Evolutionary conservation across 2,888 invertebrate species (phyloP), one percentile per base, ranked within the genome.

Genomic region (Drosophila kuntzei): DNA sequence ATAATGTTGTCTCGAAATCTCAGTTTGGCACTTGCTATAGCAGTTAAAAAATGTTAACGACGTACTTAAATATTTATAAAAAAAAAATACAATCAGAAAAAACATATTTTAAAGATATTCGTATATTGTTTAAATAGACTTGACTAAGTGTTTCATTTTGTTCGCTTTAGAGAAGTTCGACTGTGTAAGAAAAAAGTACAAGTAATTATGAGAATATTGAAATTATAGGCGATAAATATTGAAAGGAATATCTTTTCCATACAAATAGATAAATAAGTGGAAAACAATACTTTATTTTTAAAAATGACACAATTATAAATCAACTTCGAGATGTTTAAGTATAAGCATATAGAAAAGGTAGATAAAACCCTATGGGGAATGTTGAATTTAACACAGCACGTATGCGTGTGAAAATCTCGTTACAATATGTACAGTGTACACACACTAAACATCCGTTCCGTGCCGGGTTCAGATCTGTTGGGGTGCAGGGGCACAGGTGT

Each of bases 361-460:
- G 12, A 20, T 12, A n/a, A 41, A 6, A 41, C 41, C 6, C 41
- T 18, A 46, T 44, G 14, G 14, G 44, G 29, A 59, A 16, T 63
- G 18, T 76, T 76, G 76, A 64, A 69, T 59, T 73, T 76, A 37
- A 49, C 76, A 41, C 55, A 57, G 47, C 67, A 46, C 61, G 60
- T 49, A 54, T 79, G 78, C 82, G 80, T 86, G 87, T 86, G 86
- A 86, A 85, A 79, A 75, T 74, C 62, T 54, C 62, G 58, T 29
- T 59, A 70, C 54, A 69, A 66, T 66, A 66, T 76, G 41, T 69
- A 61, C 60, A 37, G 65, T 75, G 39, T 68, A 62, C 61, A 39
- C 50, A 66, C 25, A 68, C 60, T 63, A 80, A 81, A 82, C 77
- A 82, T 85, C 85, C 82, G 55, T n/a, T 43, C 55, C 9, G 82